phyloP scores from a whole-genome alignment of 2,888 invertebrate genomes.

The Troilus luridus region DNA sequence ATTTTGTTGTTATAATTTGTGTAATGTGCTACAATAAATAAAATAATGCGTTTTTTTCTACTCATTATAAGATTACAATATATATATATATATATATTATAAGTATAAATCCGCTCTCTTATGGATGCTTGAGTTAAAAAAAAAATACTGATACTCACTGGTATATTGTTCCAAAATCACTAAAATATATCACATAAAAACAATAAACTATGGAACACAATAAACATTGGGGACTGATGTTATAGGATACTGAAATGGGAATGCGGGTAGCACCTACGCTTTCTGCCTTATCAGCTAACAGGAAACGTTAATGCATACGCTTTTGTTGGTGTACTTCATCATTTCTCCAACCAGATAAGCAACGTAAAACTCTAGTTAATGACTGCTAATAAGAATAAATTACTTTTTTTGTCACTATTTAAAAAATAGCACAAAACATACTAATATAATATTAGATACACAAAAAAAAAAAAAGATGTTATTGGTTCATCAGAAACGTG shows the following conservation, averaged over 20 bases:
- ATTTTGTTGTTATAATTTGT: too few relatives aligned
- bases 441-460: too few relatives aligned
- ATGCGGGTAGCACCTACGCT: conserved; percentile 28
- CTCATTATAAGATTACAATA: neutral
- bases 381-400: neutral
- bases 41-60: neutral
- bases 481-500: too few relatives aligned
- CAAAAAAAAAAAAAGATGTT: too few relatives aligned
- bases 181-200: neutral
- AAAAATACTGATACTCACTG: neutral
- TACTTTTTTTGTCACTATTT: neutral
- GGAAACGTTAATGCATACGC: conserved; percentile 1
- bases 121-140: neutral
- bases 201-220: neutral
- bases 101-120: neutral
- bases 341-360: neutral
- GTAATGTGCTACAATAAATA: too few relatives aligned
- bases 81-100: neutral
- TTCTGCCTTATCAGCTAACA: conserved; percentile 31
- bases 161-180: neutral
- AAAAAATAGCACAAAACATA: neutral
- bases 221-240: neutral
- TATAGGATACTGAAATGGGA: neutral
- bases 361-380: neutral
- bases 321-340: neutral